Conservation (phyloP, 2,888 invertebrate genomes). For the Scotopteryx bipunctaria region DNA sequence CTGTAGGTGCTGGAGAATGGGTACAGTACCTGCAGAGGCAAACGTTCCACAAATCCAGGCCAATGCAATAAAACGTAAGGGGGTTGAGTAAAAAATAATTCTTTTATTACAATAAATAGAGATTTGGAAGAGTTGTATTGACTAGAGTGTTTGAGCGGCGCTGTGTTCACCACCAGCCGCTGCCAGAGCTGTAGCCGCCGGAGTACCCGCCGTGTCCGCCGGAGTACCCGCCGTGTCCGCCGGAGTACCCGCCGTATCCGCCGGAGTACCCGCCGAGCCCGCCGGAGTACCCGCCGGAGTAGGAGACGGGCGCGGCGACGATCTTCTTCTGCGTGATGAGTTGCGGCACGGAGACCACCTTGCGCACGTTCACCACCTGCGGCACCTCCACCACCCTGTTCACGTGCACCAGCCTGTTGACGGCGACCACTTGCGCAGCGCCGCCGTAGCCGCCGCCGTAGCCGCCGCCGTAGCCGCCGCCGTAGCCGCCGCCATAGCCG, state of each 20-base stretch:
- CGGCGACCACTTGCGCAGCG: conserved; percentile 26
- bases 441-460: conserved; percentile 20
- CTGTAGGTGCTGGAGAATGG: no score
- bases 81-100: no score
- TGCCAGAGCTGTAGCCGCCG: conserved; percentile 21
- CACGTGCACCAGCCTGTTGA: conserved; percentile 20
- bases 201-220: conserved; percentile 22
- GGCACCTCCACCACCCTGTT: conserved; percentile 32
- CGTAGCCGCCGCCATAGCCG: conserved; percentile 20
- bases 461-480: conserved; percentile 27
- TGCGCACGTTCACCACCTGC: conserved; percentile 53
- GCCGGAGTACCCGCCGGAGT: conserved; percentile 23
- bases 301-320: conserved; percentile 42
- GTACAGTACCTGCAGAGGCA: no score
- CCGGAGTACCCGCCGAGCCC: conserved; percentile 21
- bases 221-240: conserved; percentile 23
- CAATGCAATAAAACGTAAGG: no score
- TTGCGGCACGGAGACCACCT: conserved; percentile 58
- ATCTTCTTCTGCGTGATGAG: conserved; percentile 58
- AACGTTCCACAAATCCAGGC: no score
- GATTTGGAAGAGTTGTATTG: conserved; percentile 20
- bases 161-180: conserved; percentile 41
- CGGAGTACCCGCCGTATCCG: conserved; percentile 22
- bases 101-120: no score
- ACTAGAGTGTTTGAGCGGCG: conserved; percentile 16